These are phyloP conservation scores for Arvicanthis niloticus DNA, from an alignment of 2,113 vertebrate species.

Conservation along the genomic window DNA sequence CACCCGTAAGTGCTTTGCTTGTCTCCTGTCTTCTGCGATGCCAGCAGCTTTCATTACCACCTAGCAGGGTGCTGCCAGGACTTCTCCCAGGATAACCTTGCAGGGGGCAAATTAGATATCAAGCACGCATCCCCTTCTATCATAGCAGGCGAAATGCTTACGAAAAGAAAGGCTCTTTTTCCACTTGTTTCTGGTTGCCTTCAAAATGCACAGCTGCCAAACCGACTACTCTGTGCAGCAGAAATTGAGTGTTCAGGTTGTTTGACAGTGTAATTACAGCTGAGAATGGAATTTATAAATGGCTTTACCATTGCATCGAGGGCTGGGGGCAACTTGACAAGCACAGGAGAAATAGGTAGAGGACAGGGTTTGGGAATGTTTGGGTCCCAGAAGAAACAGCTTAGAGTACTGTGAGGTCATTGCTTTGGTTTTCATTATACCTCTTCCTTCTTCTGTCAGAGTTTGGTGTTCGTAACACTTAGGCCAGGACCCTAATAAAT, in stretches of 20 bases:
- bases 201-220: constrained; percentile 30
- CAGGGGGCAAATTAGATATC: constrained; percentile 43
- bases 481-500: constrained; percentile 17
- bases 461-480: constrained; percentile 68
- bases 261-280: constrained; percentile 65
- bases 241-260: constrained; percentile 4
- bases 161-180: not conserved
- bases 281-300: constrained; percentile 58
- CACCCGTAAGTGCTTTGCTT: constrained; percentile 93
- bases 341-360: not conserved
- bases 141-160: not conserved
- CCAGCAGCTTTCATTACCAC: not conserved
- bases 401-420: constrained; percentile 46
- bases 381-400: not conserved
- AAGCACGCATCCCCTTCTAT: not conserved
- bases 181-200: not conserved
- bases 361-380: not conserved
- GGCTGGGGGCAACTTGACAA: not conserved
- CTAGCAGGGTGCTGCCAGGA: not conserved
- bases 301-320: not conserved
- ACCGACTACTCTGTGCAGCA: not conserved
- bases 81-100: constrained; percentile 1
- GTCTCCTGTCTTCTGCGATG: not conserved
- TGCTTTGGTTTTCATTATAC: not conserved
- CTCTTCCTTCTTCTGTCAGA: constrained; percentile 50